Conservation (phyloP, 2,888 invertebrate genomes). For the Bibio marci region DNA sequence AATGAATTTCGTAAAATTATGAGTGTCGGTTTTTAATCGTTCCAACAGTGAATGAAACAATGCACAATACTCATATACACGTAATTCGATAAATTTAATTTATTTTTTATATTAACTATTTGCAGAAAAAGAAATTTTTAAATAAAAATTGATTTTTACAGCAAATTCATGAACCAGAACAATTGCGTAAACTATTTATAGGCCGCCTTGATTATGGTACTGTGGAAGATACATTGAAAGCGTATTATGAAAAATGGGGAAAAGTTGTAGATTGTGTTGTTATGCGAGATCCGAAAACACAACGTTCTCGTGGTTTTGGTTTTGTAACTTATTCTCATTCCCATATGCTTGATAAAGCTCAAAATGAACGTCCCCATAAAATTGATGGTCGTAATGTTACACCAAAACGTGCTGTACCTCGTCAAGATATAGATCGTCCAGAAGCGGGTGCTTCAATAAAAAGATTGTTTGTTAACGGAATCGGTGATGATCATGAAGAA, state of each 20-base stretch:
- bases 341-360: slow-evolving; percentile 92
- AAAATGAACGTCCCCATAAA: slow-evolving; percentile 72
- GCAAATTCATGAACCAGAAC: slow-evolving; percentile 37
- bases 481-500: slow-evolving; percentile 85
- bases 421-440: slow-evolving; percentile 77
- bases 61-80: too few relatives aligned
- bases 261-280: slow-evolving; percentile 93
- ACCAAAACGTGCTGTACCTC: slow-evolving; percentile 90
- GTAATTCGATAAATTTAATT: too few relatives aligned
- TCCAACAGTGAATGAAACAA: too few relatives aligned
- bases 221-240: slow-evolving; percentile 79
- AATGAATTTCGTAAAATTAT: too few relatives aligned
- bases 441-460: slow-evolving; percentile 89
- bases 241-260: slow-evolving; percentile 93
- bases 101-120: too few relatives aligned
- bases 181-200: slow-evolving; percentile 82
- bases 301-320: slow-evolving; percentile 91
- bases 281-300: slow-evolving; percentile 91
- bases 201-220: slow-evolving; percentile 93
- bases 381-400: slow-evolving; percentile 90
- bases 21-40: too few relatives aligned
- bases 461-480: slow-evolving; percentile 85
- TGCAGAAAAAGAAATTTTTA: too few relatives aligned
- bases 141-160: too few relatives aligned
- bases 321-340: slow-evolving; percentile 91